Conservation (phyloP, 2,888 invertebrate species). For the Carpatolechia fugitivella region DNA sequence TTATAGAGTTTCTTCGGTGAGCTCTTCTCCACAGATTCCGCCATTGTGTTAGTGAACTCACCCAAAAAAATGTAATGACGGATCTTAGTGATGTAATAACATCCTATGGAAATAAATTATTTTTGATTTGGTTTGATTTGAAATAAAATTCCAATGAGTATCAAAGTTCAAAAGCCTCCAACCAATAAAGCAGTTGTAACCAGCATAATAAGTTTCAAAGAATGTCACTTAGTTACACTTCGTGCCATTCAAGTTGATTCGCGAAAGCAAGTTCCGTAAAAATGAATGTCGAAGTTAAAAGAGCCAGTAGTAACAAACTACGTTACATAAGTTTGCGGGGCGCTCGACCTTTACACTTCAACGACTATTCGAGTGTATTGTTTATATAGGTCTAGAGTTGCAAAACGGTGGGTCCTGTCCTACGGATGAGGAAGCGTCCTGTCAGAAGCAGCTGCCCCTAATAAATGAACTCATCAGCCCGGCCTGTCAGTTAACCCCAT, state of each 20-base stretch:
- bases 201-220: too few relatives aligned
- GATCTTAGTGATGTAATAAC: too few relatives aligned
- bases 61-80: too few relatives aligned
- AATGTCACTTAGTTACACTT: too few relatives aligned
- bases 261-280: neutral
- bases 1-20: too few relatives aligned
- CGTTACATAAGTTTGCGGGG: neutral
- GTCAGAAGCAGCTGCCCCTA: constrained; percentile 36
- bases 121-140: too few relatives aligned
- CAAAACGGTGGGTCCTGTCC: constrained; percentile 31
- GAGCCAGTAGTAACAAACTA: neutral
- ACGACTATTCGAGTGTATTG: constrained; percentile 26
- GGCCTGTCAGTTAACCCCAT: constrained; percentile 48
- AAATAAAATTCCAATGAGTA: neutral
- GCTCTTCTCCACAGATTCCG: too few relatives aligned
- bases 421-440: too few relatives aligned
- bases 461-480: constrained; percentile 58
- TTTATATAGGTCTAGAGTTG: constrained; percentile 50
- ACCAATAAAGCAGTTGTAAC: too few relatives aligned
- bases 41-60: too few relatives aligned
- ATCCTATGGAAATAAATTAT: too few relatives aligned
- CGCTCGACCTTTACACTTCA: constrained; percentile 31
- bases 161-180: neutral
- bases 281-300: neutral
- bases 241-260: neutral